Evolutionary conservation across 2,113 vertebrate species (phyloP).

Genomic region (Rattus norvegicus): DNA sequence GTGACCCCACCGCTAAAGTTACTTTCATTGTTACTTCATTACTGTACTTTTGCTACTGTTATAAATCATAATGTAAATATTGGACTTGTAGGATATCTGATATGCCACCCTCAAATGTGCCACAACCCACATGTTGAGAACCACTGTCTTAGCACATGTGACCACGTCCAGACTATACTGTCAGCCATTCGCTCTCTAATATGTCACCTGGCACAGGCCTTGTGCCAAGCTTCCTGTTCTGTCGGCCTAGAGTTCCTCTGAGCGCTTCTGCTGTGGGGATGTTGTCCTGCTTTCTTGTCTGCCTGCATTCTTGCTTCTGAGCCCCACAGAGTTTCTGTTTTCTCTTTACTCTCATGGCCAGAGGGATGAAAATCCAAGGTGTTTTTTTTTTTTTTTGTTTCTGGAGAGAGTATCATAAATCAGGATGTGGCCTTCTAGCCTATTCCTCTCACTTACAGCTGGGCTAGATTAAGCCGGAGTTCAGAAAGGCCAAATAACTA

Average conservation of each 20-base stretch:
- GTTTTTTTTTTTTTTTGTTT: background rate
- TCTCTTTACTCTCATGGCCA: background rate
- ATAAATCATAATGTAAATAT: background rate
- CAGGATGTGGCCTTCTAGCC: background rate
- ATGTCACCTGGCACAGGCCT: background rate
- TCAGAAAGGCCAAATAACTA: background rate
- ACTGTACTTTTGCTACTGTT: background rate
- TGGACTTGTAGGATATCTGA: background rate
- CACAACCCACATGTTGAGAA: background rate
- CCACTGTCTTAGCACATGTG: background rate
- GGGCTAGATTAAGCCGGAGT: background rate
- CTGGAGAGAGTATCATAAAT: background rate
- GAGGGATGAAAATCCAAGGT: too few relatives aligned
- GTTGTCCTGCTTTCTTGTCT: accelerated
- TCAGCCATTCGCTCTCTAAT: background rate
- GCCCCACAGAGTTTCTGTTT: background rate
- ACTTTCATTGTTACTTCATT: background rate
- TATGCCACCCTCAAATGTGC: background rate
- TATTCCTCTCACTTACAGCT: background rate
- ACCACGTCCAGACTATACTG: accelerated
- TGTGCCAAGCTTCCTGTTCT: background rate
- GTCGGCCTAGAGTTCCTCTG: background rate
- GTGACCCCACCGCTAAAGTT: background rate
- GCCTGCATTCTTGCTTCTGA: background rate
- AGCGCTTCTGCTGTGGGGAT: background rate